Evolutionary conservation across 2,888 invertebrate genomes (phyloP), one percentile per base, ranked within the genome.

Genomic region (Clunio marinus): DNA sequence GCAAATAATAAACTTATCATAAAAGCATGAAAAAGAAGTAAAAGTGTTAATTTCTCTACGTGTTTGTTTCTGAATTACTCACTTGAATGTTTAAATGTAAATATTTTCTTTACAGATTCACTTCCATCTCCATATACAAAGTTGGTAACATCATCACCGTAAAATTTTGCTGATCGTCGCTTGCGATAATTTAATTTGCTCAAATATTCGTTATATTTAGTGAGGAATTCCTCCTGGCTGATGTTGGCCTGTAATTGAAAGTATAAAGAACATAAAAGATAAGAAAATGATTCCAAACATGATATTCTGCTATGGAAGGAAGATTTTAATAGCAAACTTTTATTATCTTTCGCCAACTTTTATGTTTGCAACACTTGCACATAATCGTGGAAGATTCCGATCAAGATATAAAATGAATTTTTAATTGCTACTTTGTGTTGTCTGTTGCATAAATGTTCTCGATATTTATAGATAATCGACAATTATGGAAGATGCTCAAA

Each of bases 161-260:
- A 58, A 5, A 59, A 68, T 32, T 65, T 46, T 5, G 32, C 51
- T 22, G 71, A 72, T 1, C 72, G 72, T 24, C 70, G 67, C 24
- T 72, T 74, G 17, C 77, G 76, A 70, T 76, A 74, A 51, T 75
- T 77, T 15, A 80, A 74, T 37, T 78, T 77, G 55, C 76, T 73
- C 73, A 86, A 79, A 77, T 86, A 86, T 75, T 82, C 81, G 71
- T 78, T 77, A 78, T 85, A 85, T 78, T 85, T 85, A 71, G 81
- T 80, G 69, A 81, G 80, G 76, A 85, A 86, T 75, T 86, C 86
- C 71, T 80, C 76, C 76, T 85, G 84, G 73, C 86, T 86, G 72
- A 86, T 82, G 78, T 86, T 86, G 73, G 84, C 84, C 86, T 86
- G 80, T 46, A 77, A 78, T 73, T 73, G 72, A 74, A 70, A 58